These are phyloP conservation scores for Agrotis ipsilon DNA, from an alignment of 2,888 invertebrate genomes.

Conservation along the genomic window DNA sequence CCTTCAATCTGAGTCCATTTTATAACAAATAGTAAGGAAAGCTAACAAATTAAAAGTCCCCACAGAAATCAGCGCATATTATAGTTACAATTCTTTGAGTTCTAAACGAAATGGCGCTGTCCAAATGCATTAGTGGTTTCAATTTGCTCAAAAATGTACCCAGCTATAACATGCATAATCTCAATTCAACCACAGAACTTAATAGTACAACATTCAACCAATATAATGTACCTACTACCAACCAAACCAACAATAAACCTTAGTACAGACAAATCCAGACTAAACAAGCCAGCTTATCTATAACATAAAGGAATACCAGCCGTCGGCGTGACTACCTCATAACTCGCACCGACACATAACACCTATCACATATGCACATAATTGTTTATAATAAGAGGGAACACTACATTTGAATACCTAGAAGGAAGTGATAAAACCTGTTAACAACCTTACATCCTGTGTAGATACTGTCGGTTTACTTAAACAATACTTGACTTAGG, in stretches of 20 bases:
- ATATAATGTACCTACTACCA: background rate
- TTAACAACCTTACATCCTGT: slow-evolving; percentile 80
- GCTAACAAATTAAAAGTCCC: background rate
- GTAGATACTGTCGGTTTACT: slow-evolving; percentile 79
- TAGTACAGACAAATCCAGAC: background rate
- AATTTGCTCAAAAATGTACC: background rate
- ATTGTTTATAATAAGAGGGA: slow-evolving; percentile 67
- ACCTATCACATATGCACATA: slow-evolving; percentile 67
- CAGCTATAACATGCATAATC: background rate
- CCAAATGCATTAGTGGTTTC: background rate
- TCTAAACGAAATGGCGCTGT: background rate
- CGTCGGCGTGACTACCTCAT: slow-evolving; percentile 46
- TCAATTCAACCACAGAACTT: background rate
- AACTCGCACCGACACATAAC: slow-evolving; percentile 39
- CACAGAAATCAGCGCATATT: background rate
- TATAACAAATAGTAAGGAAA: background rate
- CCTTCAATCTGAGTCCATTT: background rate
- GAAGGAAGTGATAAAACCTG: slow-evolving; percentile 79
- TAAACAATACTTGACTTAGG: slow-evolving; percentile 75
- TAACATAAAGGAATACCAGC: slow-evolving; percentile 35
- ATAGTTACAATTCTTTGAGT: background rate
- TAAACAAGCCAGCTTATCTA: slow-evolving; percentile 6
- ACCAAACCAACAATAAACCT: background rate
- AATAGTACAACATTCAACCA: too few relatives aligned
- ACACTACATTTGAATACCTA: slow-evolving; percentile 73